Conservation (phyloP, 2,797 vertebrate species). For the Apogon talboti region DNA sequence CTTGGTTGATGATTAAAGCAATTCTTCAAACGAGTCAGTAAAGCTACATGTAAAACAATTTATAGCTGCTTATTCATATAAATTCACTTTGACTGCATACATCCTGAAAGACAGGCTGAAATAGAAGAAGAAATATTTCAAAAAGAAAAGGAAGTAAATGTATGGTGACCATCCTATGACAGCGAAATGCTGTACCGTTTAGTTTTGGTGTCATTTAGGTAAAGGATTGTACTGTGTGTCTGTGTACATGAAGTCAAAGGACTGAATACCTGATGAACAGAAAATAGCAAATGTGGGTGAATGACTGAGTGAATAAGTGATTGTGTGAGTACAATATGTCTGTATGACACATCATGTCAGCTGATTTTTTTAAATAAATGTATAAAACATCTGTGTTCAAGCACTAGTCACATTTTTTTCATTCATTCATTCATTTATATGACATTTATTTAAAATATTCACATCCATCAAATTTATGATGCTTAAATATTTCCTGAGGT, state of each 20-base stretch:
- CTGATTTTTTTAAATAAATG: conserved; percentile 64
- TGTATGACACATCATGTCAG: conserved; percentile 48
- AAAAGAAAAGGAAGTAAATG: not conserved
- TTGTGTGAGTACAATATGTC: conserved; percentile 35
- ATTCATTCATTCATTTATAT: not conserved
- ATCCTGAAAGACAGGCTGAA: not conserved
- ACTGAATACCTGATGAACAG: conserved; percentile 33
- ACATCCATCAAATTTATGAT: conserved; percentile 40
- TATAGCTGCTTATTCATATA: not conserved
- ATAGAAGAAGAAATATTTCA: not conserved
- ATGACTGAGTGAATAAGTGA: conserved; percentile 22
- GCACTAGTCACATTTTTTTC: conserved; percentile 22
- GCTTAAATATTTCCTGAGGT: conserved; percentile 28
- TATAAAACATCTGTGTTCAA: conserved; percentile 47
- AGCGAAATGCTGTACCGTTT: conserved; percentile 10
- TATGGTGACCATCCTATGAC: not conserved
- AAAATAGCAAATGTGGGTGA: conserved; percentile 11
- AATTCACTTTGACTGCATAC: conserved; percentile 32
- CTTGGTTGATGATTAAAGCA: conserved; percentile 32
- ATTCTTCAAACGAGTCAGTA: conserved; percentile 15
- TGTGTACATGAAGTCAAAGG: conserved; percentile 52
- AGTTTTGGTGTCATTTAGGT: conserved; percentile 23
- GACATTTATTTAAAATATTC: conserved; percentile 34
- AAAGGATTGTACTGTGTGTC: conserved; percentile 34
- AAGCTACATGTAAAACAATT: not conserved